Base-by-base conservation (phyloP, 2,797 vertebrate species). In the Darevskia nairensis region DNA sequence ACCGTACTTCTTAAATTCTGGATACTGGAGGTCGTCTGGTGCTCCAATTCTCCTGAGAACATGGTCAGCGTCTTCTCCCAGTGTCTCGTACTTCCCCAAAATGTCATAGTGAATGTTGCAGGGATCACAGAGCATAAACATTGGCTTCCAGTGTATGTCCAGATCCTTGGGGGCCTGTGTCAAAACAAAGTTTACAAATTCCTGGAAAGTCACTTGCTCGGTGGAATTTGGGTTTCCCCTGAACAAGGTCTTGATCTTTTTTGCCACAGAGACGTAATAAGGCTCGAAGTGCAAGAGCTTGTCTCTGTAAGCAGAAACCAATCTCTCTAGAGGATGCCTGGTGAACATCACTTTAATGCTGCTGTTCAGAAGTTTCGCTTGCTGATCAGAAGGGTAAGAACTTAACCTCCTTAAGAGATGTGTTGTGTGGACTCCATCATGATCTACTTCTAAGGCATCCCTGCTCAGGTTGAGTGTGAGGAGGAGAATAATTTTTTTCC, bases 301-400 rank as follows among this genome's bases (percentile, higher is more conserved):
- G 92, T 96, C 95, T 90, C 96, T 95, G 76, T 95, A 96, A 76
- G 96, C 96, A 64, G 96, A 96, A 88, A 96, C 96, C 76, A 96
- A 77, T 8, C 96, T 61, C 80, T 96, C 93, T 27, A 96, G 86
- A 29, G 96, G 95, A 80, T 96, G 94, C 13, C 96, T 94, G 64
- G 90, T 94, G 89, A 96, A 95, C 93, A 96, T 95, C 80, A 96
- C 95, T 90, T 96, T 96, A 23, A 95, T 96, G 75, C 95, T 96
- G 84, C 89, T 96, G 25, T 66, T 92, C 13, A 96, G 92, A 72
- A 95, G 71, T 76, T 92, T 39, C 19, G 55, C 74, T 82, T 90
- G 94, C 10, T 59, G 2, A 72, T 41, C 41, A 41, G 91, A 89
- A 86, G 90, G 23, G 59, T 95, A 96, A 55, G 87, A 25, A 6